Conservation (phyloP, 2,113 vertebrate genomes). For the Irena cyanogastra region DNA sequence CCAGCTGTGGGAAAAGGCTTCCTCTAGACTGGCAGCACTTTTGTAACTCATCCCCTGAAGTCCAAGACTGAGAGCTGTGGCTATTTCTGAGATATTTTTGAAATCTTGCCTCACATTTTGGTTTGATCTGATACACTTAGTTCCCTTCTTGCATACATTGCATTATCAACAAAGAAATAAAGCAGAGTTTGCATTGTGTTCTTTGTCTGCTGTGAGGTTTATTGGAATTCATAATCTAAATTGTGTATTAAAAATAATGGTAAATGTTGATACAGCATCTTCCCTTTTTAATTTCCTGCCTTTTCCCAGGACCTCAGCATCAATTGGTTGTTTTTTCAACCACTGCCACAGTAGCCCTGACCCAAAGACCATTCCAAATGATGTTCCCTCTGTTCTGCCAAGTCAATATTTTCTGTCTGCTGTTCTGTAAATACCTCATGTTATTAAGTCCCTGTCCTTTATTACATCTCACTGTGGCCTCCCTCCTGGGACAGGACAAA, state of each 20-base stretch:
- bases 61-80: neutral
- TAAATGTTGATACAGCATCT: neutral
- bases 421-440: neutral
- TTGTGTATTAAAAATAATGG: neutral
- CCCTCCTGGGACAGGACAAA: neutral
- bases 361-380: neutral
- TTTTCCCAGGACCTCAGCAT: neutral
- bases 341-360: neutral
- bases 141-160: neutral
- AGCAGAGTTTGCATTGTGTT: neutral
- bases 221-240: neutral
- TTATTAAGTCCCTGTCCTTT: neutral
- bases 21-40: neutral
- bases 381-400: neutral
- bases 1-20: neutral
- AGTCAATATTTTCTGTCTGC: neutral
- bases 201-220: neutral
- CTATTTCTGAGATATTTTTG: neutral
- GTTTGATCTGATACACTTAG: neutral
- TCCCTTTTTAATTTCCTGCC: constrained; percentile 8
- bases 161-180: neutral
- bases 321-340: neutral
- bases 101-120: neutral
- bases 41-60: neutral
- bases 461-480: neutral